Percentiles rank a stretch among this genome's conserved stretches.
Conservation (phyloP, 2,113 vertebrate species). For the Helogale parvula region DNA sequence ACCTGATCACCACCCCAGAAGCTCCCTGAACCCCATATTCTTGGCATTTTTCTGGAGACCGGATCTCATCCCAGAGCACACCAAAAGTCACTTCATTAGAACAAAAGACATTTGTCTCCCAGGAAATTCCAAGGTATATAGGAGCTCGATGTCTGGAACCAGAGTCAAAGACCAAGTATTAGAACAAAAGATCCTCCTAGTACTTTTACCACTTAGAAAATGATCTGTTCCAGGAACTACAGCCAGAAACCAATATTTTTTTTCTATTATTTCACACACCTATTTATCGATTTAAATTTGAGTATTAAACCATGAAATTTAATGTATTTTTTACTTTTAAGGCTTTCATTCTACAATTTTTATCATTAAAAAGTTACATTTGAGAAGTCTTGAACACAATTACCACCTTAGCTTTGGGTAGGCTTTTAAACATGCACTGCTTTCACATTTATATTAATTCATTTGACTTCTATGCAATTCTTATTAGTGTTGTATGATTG, state of each 20-base stretch:
- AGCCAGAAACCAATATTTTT: not conserved
- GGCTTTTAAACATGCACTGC: not conserved
- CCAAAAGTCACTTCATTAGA: not conserved
- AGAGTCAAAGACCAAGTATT: not conserved
- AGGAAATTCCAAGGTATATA: not conserved
- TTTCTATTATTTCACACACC: not conserved
- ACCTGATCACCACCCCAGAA: not conserved
- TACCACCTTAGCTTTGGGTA: not conserved
- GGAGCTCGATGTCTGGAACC: not conserved
- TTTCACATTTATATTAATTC: not conserved
- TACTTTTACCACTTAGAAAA: not conserved
- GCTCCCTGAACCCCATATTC: not conserved
- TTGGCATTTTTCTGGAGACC: not conserved
- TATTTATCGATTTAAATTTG: not conserved
- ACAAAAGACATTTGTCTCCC: not conserved
- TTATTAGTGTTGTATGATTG: not conserved
- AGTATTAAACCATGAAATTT: not conserved
- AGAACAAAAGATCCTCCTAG: not conserved
- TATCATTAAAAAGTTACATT: not conserved
- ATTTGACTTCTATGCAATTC: not conserved
- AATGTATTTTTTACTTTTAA: not conserved
- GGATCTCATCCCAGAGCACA: not conserved
- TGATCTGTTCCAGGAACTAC: not conserved
- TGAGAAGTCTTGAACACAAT: not conserved
- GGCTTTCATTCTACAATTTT: not conserved